Conservation (phyloP, 2,797 vertebrate genomes). For the Gymnodraco acuticeps region DNA sequence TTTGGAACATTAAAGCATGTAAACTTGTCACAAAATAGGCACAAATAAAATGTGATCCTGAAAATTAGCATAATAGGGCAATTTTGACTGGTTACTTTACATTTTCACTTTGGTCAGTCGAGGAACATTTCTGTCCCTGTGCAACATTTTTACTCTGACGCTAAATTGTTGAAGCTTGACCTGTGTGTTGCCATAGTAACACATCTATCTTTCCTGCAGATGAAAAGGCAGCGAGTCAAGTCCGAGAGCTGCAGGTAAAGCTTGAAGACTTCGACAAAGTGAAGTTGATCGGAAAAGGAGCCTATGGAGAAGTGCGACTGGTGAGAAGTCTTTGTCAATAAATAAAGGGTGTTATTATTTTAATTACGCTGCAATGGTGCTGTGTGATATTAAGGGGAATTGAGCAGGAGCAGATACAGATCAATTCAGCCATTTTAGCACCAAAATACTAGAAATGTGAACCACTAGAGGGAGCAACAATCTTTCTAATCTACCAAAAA, state of each 20-base stretch:
- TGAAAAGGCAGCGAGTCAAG: slow-evolving; percentile 92
- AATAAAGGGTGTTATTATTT: not conserved
- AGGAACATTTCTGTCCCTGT: not conserved
- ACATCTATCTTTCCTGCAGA: slow-evolving; percentile 77
- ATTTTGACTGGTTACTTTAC: not conserved
- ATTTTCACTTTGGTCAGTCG: not conserved
- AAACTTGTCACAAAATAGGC: too few species aligned
- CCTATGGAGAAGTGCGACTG: slow-evolving; percentile 97
- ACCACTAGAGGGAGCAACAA: slow-evolving; percentile 69
- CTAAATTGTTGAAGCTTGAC: slow-evolving; percentile 1
- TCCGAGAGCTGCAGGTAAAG: slow-evolving; percentile 94
- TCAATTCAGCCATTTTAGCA: not conserved
- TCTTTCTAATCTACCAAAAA: slow-evolving; percentile 20
- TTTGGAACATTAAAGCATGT: too few species aligned
- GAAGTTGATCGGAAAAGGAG: slow-evolving; percentile 97
- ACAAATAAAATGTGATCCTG: too few species aligned
- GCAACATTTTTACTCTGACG: not conserved
- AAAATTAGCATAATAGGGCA: too few species aligned
- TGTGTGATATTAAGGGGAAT: not conserved
- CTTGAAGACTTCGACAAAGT: slow-evolving; percentile 96
- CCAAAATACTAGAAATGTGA: not conserved
- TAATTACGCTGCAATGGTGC: not conserved
- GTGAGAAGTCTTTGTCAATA: slow-evolving; percentile 82
- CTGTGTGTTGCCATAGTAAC: slow-evolving; percentile 23
- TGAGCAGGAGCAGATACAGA: not conserved